A percentile compares a stretch with the other conserved stretches of the same genome.
Evolutionary conservation across 2,113 vertebrate species (phyloP).

Genomic region (Podocnemis expansa): DNA sequence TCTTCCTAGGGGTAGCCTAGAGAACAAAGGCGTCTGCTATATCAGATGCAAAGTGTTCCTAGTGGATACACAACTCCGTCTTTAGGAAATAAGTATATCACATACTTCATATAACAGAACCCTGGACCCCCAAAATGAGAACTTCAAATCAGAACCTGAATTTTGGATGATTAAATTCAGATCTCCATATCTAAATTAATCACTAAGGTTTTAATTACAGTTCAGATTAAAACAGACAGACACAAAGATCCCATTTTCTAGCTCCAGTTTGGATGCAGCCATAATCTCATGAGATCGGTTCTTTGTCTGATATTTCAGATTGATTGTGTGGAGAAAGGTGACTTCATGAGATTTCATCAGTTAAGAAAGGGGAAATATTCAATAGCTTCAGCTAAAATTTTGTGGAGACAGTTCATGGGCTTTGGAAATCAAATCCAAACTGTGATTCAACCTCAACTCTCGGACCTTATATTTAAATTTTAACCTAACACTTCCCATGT

Average conservation of each 20-base stretch:
- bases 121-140: not conserved
- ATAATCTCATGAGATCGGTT: not conserved
- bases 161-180: not conserved
- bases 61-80: not conserved
- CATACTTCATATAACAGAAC: not conserved
- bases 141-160: not conserved
- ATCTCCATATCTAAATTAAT: not conserved
- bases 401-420: not conserved
- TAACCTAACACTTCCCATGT: not conserved
- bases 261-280: not conserved
- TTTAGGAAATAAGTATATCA: not conserved
- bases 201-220: not conserved
- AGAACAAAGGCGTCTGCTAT: not conserved
- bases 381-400: not conserved
- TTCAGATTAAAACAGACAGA: not conserved
- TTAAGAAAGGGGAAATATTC: not conserved
- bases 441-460: not conserved
- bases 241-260: not conserved
- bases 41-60: not conserved
- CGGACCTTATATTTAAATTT: not conserved
- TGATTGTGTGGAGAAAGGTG: not conserved
- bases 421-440: not conserved
- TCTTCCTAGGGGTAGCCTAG: not conserved
- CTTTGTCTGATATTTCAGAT: not conserved
- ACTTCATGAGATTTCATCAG: not conserved